Evolutionary conservation across 1,140 invertebrate genomes (phyloP).

Genomic region (Drosophila athabasca): DNA sequence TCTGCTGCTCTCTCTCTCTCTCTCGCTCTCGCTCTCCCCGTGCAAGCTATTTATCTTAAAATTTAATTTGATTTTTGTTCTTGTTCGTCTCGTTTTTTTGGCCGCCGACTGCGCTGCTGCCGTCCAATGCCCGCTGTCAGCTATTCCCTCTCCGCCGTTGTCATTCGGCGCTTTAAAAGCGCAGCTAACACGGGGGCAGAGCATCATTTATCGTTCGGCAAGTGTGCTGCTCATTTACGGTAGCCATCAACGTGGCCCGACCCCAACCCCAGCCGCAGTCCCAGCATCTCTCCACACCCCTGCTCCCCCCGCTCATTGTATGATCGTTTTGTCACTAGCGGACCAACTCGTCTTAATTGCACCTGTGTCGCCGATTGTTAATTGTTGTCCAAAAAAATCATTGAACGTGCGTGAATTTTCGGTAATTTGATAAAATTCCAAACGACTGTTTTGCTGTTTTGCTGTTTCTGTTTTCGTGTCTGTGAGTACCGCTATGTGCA

Average conservation of each 20-base stretch:
- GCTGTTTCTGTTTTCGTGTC: conserved; percentile 1
- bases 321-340: too few species aligned
- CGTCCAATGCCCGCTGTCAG: too few species aligned
- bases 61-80: conserved; percentile 42
- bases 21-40: neutral
- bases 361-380: conserved; percentile 27
- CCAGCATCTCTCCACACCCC: neutral
- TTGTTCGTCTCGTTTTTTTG: conserved; percentile 25
- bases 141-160: neutral
- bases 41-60: conserved; percentile 40
- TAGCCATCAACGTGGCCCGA: conserved; percentile 46
- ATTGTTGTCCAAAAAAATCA: neutral
- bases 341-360: conserved; percentile 21
- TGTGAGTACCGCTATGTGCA: conserved; percentile 18
- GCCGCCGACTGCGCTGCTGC: neutral
- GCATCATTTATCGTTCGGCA: conserved; percentile 51
- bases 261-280: neutral
- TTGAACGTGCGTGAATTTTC: conserved; percentile 49
- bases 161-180: conserved; percentile 48
- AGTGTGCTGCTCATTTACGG: conserved; percentile 40
- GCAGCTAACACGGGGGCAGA: conserved; percentile 50
- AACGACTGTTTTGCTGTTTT: conserved; percentile 5
- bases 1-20: neutral
- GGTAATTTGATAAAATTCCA: conserved; percentile 44
- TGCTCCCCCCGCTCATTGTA: too few species aligned